Evolutionary conservation across 2,888 invertebrate species (phyloP), one percentile per base, ranked within the genome.

Genomic region (Heliconius sara): DNA sequence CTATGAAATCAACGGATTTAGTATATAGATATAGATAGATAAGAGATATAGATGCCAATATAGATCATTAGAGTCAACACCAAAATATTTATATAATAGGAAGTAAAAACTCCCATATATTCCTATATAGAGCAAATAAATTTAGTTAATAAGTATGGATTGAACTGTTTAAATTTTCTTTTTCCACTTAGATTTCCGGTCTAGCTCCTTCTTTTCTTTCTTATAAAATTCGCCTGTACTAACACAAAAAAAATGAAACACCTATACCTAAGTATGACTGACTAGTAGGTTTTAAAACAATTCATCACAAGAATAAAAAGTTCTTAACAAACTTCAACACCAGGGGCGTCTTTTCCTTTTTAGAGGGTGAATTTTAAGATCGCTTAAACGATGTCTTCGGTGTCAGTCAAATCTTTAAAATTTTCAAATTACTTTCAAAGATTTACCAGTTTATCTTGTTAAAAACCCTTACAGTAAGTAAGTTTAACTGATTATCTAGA

Each of bases 1-100:
- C 43, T 47, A 47, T n/a, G 57, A 34, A 73, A 72, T 57, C 52
- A 34, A 73, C 60, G 34, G 73, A 73, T 73, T n/a, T 60, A 34
- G n/a, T n/a, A n/a, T n/a, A n/a, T n/a, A n/a, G n/a, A n/a, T n/a
- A n/a, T n/a, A n/a, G n/a, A n/a, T n/a, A n/a, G n/a, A n/a, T n/a
- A n/a, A n/a, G n/a, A n/a, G n/a, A n/a, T n/a, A n/a, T n/a, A n/a
- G n/a, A n/a, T n/a, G n/a, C n/a, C n/a, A n/a, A n/a, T n/a, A n/a
- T n/a, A n/a, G n/a, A n/a, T 13, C 34, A 60, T 73, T 60, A 60
- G 16, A n/a, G 13, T 60, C 25, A 47, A 43, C 25, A 43, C 7
- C 13, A 16, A 70, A 43, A 47, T 70, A 43, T 70, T 47, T n/a
- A 13, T 39, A 43, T 9, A 16, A 27, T 1, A 27, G 27, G 1